Evolutionary conservation across 2,113 vertebrate genomes (phyloP).

Genomic region (Aphelocoma coerulescens): DNA sequence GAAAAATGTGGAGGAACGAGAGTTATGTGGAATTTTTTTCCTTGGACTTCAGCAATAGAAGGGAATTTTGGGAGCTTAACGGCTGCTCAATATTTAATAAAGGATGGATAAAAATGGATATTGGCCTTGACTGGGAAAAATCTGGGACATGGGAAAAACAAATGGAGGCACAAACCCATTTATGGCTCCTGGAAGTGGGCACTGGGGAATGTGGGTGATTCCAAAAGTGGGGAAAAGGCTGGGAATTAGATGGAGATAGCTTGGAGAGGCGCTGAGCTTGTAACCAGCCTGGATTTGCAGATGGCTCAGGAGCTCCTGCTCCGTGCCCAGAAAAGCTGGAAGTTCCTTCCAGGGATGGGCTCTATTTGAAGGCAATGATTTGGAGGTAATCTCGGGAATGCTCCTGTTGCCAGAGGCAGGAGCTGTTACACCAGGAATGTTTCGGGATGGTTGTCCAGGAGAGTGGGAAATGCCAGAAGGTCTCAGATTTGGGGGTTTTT

Average conservation of each 20-base stretch:
- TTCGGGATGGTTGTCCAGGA: too few relatives aligned
- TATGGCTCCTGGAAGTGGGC: neutral
- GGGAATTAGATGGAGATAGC: neutral
- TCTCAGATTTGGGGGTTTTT: too few relatives aligned
- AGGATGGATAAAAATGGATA: neutral
- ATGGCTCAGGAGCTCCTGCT: too few relatives aligned
- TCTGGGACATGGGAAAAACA: neutral
- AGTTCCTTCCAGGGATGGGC: too few relatives aligned
- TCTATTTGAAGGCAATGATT: too few relatives aligned
- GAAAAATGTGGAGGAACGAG: neutral
- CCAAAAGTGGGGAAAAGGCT: neutral
- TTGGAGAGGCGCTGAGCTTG: too few relatives aligned
- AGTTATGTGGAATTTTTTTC: neutral
- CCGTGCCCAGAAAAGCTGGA: too few relatives aligned
- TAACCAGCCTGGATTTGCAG: too few relatives aligned
- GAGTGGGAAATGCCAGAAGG: too few relatives aligned
- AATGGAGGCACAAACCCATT: neutral
- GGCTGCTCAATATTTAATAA: neutral
- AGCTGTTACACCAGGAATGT: too few relatives aligned
- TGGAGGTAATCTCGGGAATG: too few relatives aligned
- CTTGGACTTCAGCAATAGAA: neutral
- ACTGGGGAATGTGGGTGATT: neutral
- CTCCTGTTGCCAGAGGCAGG: too few relatives aligned
- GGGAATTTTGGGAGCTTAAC: neutral
- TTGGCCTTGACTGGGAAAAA: neutral